A percentile compares a stretch with the other conserved stretches of the same genome.
phyloP scores from a whole-genome alignment of 1,140 invertebrate genomes.

The Aphidius gifuensis region DNA sequence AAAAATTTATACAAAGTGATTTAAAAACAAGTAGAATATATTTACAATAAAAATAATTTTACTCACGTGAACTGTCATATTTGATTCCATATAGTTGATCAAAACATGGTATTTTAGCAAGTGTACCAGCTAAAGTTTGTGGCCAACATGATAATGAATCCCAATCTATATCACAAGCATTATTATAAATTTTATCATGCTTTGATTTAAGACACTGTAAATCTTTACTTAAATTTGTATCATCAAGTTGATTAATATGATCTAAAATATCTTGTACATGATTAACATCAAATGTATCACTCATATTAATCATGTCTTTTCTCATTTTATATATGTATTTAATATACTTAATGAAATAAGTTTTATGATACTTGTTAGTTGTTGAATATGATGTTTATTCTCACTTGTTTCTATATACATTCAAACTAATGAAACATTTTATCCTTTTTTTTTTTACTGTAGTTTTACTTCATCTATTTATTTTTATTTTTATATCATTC shows the following conservation, averaged over 20 bases:
- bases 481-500: no score
- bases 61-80: constrained; percentile 68
- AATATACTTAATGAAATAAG: no score
- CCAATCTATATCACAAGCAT: constrained; percentile 59
- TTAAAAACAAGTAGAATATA: no score
- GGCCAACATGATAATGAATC: constrained; percentile 78
- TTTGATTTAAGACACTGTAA: constrained; percentile 30
- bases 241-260: constrained; percentile 38
- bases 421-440: no score
- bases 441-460: no score
- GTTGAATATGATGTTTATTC: not conserved
- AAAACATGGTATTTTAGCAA: constrained; percentile 67
- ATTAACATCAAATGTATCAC: constrained; percentile 27
- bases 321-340: constrained; percentile 1
- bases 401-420: not conserved
- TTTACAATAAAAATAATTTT: no score
- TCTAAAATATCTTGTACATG: constrained; percentile 36
- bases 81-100: constrained; percentile 68
- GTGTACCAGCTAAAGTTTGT: constrained; percentile 60
- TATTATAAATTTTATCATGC: constrained; percentile 23
- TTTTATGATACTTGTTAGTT: no score
- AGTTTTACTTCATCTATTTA: no score
- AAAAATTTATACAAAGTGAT: no score
- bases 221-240: constrained; percentile 30
- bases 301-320: constrained; percentile 20